phyloP scores from a whole-genome alignment of 2,113 vertebrate species.

The Nematolebias whitei region DNA sequence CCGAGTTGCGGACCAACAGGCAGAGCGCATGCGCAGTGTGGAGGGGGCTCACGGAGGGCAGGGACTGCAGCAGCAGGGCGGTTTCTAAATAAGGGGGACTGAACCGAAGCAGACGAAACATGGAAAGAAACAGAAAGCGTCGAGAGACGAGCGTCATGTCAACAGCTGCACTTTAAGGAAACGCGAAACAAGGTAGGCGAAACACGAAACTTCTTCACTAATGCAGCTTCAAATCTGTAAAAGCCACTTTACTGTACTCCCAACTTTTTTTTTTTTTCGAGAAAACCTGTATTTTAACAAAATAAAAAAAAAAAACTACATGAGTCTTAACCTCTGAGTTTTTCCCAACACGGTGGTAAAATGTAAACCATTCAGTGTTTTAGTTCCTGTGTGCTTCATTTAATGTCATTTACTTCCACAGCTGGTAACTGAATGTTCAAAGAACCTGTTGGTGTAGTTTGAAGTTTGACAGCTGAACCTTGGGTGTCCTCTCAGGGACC shows the following conservation, averaged over 20 bases:
- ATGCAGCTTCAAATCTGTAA: not conserved
- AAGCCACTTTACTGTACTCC: not conserved
- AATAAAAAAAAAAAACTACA: too few relatives aligned
- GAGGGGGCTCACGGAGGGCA: not conserved
- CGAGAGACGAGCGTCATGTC: slow-evolving; percentile 14
- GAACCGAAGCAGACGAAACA: slow-evolving; percentile 24
- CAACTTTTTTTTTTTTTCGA: too few relatives aligned
- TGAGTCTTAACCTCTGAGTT: too few relatives aligned
- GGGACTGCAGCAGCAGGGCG: slow-evolving; percentile 44
- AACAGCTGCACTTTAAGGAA: slow-evolving; percentile 19
- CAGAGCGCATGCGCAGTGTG: slow-evolving; percentile 45
- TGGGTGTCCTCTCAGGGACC: not conserved
- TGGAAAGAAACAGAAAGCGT: slow-evolving; percentile 24
- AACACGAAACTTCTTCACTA: not conserved
- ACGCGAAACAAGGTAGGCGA: slow-evolving; percentile 27
- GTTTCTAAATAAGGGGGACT: slow-evolving; percentile 24
- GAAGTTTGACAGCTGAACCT: slow-evolving; percentile 25
- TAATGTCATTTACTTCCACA: not conserved
- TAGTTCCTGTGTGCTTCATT: not conserved
- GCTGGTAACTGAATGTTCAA: too few relatives aligned
- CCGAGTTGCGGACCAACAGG: not conserved
- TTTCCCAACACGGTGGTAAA: not conserved
- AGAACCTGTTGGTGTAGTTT: not conserved
- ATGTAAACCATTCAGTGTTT: not conserved
- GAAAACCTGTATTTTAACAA: too few relatives aligned